phyloP scores from a whole-genome alignment of 2,797 vertebrate species.

The Centroberyx gerrardi region DNA sequence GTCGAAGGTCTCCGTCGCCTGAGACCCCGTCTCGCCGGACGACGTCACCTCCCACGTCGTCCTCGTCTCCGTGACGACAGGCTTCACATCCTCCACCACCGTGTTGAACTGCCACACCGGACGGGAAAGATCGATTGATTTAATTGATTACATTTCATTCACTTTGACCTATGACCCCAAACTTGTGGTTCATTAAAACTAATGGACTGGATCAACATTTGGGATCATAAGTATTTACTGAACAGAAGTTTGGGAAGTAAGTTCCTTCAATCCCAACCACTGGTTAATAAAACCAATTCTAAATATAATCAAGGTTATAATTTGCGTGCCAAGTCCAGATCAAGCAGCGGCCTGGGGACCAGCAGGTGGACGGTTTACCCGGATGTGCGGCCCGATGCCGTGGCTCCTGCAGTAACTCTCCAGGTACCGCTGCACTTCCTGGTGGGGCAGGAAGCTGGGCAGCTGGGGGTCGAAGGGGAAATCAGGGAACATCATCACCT shows the following conservation, averaged over 20 bases:
- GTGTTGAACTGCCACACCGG: slow-evolving; percentile 79
- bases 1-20: slow-evolving; percentile 77
- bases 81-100: slow-evolving; percentile 79
- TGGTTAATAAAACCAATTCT: no score
- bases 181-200: not conserved
- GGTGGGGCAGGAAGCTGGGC: slow-evolving; percentile 85
- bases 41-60: slow-evolving; percentile 84
- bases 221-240: no score
- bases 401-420: slow-evolving; percentile 80
- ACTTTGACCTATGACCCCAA: slow-evolving; percentile 27
- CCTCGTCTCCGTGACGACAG: slow-evolving; percentile 56
- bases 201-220: not conserved
- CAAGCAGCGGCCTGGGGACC: not conserved
- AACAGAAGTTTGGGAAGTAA: no score
- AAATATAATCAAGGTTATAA: not conserved
- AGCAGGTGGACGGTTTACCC: slow-evolving; percentile 67
- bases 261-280: no score
- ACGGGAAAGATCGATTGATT: slow-evolving; percentile 18
- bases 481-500: slow-evolving; percentile 90
- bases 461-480: slow-evolving; percentile 84
- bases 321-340: no score
- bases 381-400: slow-evolving; percentile 76
- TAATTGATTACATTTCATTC: not conserved
- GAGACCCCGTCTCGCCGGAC: slow-evolving; percentile 56
- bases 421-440: slow-evolving; percentile 84